Base-by-base conservation (phyloP, 2,113 vertebrate species). In the Campylomormyrus tamandua region DNA sequence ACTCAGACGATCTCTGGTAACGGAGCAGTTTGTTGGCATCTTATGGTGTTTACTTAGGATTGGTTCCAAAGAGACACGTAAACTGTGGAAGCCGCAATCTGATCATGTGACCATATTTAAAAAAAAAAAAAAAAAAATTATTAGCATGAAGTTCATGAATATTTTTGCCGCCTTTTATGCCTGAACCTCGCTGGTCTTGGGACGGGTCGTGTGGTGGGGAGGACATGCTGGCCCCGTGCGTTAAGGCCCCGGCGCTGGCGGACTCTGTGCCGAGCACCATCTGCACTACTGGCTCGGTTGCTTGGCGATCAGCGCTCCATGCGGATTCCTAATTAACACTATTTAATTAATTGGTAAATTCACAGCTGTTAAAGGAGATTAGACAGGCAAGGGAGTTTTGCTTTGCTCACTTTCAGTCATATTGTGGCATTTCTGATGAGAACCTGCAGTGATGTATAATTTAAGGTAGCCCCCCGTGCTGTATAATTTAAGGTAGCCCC, bases 271-370 rank as follows among this genome's bases (percentile, higher is more conserved):
- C 1, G 2, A 8, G 35, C 15, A 19, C 31, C 74, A 80, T 42
- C 35, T 80, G 74, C 31, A 0, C 31, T 77, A 15, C 74, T 80
- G 74, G 74, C 74, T 19, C 15, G 5, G 74, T 42, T 19, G 35
- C 74, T 17, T 1, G 35, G 74, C 13, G 35, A 42, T 35, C 31
- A 8, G 17, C 0, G 15, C 74, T 17, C 11, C 35, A 7, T 77
- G 74, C 5, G 35, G 74, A 17, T 80, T 42, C 35, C 74, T 80
- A 42, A 80, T 80, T 80, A 80, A 80, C 74, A 42, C 74, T 7
- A 39, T 80, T 42, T 80, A 80, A 77, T 77, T 77, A 77, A 42
- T 80, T 80, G 74, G 74, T 80, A 80, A 80, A 80, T 39, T 80
- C 74, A 42, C 74, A 80, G 74, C 35, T 80, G 74, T 42, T 19